Evolutionary conservation across 2,113 vertebrate genomes (phyloP).

Genomic region (Thinocorus orbignyianus): DNA sequence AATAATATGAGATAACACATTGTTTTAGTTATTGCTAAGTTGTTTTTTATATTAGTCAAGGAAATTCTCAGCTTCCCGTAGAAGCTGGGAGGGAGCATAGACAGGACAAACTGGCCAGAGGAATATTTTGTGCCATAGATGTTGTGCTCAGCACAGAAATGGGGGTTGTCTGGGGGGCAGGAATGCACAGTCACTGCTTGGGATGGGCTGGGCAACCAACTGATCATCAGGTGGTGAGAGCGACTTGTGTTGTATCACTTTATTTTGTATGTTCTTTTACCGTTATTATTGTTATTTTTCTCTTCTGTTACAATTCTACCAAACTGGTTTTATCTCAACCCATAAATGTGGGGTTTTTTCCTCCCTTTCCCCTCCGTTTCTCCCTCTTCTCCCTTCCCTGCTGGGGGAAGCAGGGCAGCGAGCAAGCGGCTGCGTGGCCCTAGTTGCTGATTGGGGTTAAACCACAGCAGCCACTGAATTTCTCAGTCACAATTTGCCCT

Average conservation of each 20-base stretch:
- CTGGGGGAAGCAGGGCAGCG: background rate
- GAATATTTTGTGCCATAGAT: background rate
- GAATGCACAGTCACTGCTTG: background rate
- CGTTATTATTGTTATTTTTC: background rate
- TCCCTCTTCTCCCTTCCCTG: background rate
- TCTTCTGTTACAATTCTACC: background rate
- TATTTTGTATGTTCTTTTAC: background rate
- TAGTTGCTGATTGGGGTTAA: background rate
- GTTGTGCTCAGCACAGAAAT: background rate
- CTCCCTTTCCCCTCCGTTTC: background rate
- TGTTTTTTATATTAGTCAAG: background rate
- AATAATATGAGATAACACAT: background rate
- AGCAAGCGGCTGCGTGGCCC: background rate
- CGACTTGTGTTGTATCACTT: background rate
- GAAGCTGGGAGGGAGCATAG: background rate
- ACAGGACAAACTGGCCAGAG: background rate
- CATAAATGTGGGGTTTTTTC: background rate
- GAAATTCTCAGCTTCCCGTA: background rate
- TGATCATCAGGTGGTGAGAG: background rate
- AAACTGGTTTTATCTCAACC: background rate
- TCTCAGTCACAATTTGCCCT: background rate
- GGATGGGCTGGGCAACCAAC: background rate
- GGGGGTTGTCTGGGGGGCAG: background rate
- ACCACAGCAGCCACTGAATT: background rate
- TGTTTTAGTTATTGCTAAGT: background rate